Percentiles rank a stretch among this genome's conserved stretches.
phyloP scores from a whole-genome alignment of 1,140 invertebrate species.

The Neuroterus valhalla region DNA sequence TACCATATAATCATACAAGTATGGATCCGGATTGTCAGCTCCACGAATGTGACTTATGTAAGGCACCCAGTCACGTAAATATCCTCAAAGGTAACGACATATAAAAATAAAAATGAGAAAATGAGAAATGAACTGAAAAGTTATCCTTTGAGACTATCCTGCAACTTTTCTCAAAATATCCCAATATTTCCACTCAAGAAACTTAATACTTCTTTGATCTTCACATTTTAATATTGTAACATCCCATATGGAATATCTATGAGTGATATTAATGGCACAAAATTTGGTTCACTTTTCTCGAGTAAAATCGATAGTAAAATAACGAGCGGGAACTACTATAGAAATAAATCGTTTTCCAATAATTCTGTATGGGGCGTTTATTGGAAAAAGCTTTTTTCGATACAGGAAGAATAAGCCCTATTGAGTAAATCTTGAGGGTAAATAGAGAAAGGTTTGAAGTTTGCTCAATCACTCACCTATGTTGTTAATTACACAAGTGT shows the following conservation, averaged over 20 bases:
- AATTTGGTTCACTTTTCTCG: no score
- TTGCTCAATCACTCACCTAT: not conserved
- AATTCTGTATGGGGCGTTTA: no score
- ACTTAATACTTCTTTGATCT: not conserved
- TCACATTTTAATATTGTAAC: not conserved
- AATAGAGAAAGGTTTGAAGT: not conserved
- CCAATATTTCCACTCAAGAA: not conserved
- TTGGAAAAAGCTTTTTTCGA: no score
- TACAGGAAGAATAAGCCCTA: no score
- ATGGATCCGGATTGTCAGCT: not conserved
- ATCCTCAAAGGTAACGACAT: not conserved
- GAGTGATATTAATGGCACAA: no score
- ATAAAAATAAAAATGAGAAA: not conserved
- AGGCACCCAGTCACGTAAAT: conserved; percentile 6
- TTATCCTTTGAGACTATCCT: conserved; percentile 7
- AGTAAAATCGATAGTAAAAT: no score
- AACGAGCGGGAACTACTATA: no score
- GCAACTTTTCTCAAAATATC: not conserved
- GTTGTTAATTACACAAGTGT: not conserved
- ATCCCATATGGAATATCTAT: no score
- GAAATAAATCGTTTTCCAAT: no score
- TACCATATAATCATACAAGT: no score
- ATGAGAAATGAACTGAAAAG: not conserved
- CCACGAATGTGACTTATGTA: not conserved
- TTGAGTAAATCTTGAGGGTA: not conserved